Base-by-base conservation (phyloP, 1,140 invertebrate species). In the Nasonia longicornis region DNA sequence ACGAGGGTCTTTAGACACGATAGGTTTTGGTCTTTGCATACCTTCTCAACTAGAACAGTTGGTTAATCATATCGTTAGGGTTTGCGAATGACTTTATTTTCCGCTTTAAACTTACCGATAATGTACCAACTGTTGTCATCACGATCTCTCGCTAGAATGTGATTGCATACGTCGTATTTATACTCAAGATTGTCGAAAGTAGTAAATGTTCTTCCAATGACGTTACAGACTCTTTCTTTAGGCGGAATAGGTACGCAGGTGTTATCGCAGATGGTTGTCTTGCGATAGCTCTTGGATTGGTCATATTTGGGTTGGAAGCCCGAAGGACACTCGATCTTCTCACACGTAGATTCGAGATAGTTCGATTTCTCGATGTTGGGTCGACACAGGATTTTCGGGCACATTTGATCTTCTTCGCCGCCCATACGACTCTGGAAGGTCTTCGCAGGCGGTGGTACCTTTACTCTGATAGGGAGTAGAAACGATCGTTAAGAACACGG, bases 81-180 rank as follows among this genome's bases (percentile, higher is more conserved):
- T 52, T 73, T 7, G 11, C 45, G 12, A 73, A 73, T 52, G 2
- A 52, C 35, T 52, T 74, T 74, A 26, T 29, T 58, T 74, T 74
- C n/a, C 26, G n/a, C 12, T 45, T 66, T n/a, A 75, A 63, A 85
- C 81, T 85, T 75, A 87, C 87, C 14, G 2, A 86, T 85, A 8
- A 87, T 82, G 11, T 86, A 85, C 85, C 86, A 85, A 35, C 79
- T n/a, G 79, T 88, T 85, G 48, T 48, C 14, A 14, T 82, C 84
- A 79, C 93, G 92, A 86, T 96, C 95, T 63, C 94, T 90, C 0
- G 94, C 94, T 8, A 97, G 87, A 63, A 96, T 93, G 87, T 97
- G 95, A 89, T 95, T 93, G 86, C 96, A 97, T 16, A 95, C 92
- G 81, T 96, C 95, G 83, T 95, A 95, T 84, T 95, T 95, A 78